phyloP scores from a whole-genome alignment of 1,140 invertebrate species.

The Telenomus remus region DNA sequence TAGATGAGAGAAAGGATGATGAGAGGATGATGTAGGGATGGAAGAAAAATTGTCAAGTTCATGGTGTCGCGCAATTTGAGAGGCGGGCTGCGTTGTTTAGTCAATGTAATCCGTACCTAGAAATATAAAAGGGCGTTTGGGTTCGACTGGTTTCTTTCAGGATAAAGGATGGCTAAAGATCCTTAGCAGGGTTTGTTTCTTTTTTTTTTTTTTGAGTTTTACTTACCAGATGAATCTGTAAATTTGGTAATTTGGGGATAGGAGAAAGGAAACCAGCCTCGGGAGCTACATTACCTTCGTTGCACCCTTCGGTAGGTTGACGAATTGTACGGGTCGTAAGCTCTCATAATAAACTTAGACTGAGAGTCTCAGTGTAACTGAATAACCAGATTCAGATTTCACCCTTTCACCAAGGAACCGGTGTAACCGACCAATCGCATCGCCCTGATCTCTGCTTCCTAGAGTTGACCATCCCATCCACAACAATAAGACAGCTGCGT shows the following conservation, averaged over 20 bases:
- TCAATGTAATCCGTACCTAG: slow-evolving; percentile 74
- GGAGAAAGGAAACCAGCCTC: slow-evolving; percentile 69
- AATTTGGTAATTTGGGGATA: background rate
- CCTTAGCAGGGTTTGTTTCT: background rate
- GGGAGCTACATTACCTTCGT: slow-evolving; percentile 76
- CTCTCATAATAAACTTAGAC: slow-evolving; percentile 75
- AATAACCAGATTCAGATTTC: slow-evolving; percentile 75
- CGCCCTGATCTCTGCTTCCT: slow-evolving; percentile 73
- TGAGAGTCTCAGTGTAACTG: slow-evolving; percentile 75
- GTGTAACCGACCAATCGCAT: slow-evolving; percentile 71
- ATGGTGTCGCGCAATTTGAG: slow-evolving; percentile 68
- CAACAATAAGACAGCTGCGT: slow-evolving; percentile 76
- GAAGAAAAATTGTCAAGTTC: slow-evolving; percentile 29
- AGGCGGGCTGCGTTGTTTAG: slow-evolving; percentile 70
- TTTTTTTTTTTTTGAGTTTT: slow-evolving; percentile 4
- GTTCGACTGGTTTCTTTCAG: slow-evolving; percentile 67
- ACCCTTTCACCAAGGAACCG: slow-evolving; percentile 73
- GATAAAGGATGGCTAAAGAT: slow-evolving; percentile 5
- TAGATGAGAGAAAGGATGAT: background rate
- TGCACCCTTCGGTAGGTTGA: slow-evolving; percentile 74
- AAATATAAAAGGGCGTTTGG: slow-evolving; percentile 71
- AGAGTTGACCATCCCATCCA: slow-evolving; percentile 76
- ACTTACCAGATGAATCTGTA: slow-evolving; percentile 47
- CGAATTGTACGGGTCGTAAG: slow-evolving; percentile 73
- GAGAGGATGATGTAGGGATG: background rate